Base-by-base conservation (phyloP, 1,140 invertebrate species). In the Myzus persicae region DNA sequence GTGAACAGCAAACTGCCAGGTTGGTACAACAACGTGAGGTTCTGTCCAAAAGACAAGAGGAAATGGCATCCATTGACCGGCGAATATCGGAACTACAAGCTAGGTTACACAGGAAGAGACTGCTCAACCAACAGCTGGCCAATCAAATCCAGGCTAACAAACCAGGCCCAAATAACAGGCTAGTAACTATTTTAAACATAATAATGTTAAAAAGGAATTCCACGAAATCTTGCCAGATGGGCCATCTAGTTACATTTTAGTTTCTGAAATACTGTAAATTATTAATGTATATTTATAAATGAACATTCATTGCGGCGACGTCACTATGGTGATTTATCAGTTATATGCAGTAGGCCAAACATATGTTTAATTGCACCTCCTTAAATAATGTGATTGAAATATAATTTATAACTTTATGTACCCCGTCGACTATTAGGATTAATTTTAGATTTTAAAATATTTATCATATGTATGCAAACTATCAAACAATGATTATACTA, bases 61-160 rank as follows among this genome's bases (percentile, higher is more conserved):
- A 99, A 95, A 97, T 99, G 96, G 96, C 97, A 36, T 97, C 97
- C 90, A 98, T 99, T 94, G 99, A 99, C 95, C 97, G 98, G 94
- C 96, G 98, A 93, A 99, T 99, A 94, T 98, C 98, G 31, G 98
- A 99, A 95, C 96, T 99, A 42, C 98, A 99, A 95, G 98, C 98
- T 94, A 96, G 98, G 48, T 95, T 99, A 94, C 97, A 99, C 94
- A 96, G 97, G 93, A 99, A 99, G 95, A 96, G 98, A 94, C 96
- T 98, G 59, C 96, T 98, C 93, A 98, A 98, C 95, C 97, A 98
- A 94, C 97, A 98, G 94, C 95, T 98, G 93, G 97, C 97, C 42
- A 97, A 97, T 93, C 97, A 98, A 94, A 96, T 97, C 76, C 96
- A 96, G 94, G 59, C 95, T 94, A 94, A 94, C 95, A 94, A 95